Base-by-base conservation (phyloP, 1,140 invertebrate genomes). In the Atta colombica region DNA sequence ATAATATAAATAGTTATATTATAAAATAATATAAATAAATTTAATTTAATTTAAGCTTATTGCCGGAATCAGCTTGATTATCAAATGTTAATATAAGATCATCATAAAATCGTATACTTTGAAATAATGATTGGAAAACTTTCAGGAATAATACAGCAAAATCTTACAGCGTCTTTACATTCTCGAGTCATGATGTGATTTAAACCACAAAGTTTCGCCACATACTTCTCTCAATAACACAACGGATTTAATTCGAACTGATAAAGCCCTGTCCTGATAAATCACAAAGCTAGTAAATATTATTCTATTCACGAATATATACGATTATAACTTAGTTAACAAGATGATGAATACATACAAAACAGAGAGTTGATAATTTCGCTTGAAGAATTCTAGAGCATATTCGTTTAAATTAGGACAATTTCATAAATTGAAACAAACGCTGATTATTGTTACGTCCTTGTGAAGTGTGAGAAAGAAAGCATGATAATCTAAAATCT, bases 401-500 rank as follows among this genome's bases (percentile, higher is more conserved):
- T 55, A 2, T 7, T 61, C 14, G 55, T 63, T 61, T 53, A 58
- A 71, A 72, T 81, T 60, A 49, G 49, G 16, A 28, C 63, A 61
- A 10, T 35, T 65, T 89, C 58, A 71, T 55, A 65, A 82, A 82
- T 89, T 87, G 55, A 28, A 89, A 77, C 12, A 71, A 66, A 71
- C 68, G 55, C 75, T 14, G 31, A n/a, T 39, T 77, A 86, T 65
- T 53, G 18, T 53, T 66, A 75, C 60, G 35, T 55, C 69, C 45
- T 61, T 77, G n/a, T 51, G 39, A 55, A 16, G 53, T 55, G 7
- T 3, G 55, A 25, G 25, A 55, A 71, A 69, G 35, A 60, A 35
- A 72, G 28, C 28, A 5, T 45, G 5, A 71, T n/a, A 60, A 82
- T 45, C 5, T 45, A 25, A 72, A 82, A 72, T 82, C 6, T 60